Evolutionary conservation across 2,797 vertebrate species (phyloP), one percentile per base, ranked within the genome.

Genomic region (Lagocephalus sceleratus): DNA sequence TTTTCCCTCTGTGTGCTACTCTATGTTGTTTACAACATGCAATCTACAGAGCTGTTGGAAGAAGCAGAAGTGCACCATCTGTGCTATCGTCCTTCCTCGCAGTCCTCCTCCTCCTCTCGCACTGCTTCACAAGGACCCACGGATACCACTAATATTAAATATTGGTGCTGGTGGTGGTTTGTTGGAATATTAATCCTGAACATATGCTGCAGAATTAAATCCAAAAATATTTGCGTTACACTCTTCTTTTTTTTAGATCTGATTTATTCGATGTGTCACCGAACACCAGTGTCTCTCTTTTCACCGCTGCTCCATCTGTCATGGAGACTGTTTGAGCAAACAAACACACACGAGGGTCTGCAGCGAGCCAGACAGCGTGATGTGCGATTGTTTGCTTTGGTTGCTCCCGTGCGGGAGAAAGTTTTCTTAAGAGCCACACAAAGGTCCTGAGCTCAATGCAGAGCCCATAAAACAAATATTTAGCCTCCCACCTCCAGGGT

Each of bases 401-500:
- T 81, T 79, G 81, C 81, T 87, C 85, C 79, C 65, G 74, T 77
- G 86, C 63, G 72, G 66, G 73, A 72, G 75, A 86, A 86, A 86
- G 81, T 87, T 89, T 88, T 88, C 81, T 85, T 87, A 85, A 82
- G 83, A 80, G 84, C 75, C 76, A 60, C 75, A 75, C 78, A 76
- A 78, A 86, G 85, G 85, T 81, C 80, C 59, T 62, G 70, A 81
- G 82, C 78, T 80, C 74, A 71, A 76, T 72, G 11, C 69, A 76
- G 83, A 78, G 82, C 72, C 79, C 79, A 57, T 78, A 81, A 81
- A 84, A 84, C 81, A 85, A 88, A 88, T 89, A 89, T 88, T 88
- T 87, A 85, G 79, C 64, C 76, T 68, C 45, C 72, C 57, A 58
- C 74, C 78, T 73, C 60, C 76, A 69, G 72, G 15, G 59, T 70